Base-by-base conservation (phyloP, 2,797 vertebrate genomes). In the Semotilus atromaculatus region DNA sequence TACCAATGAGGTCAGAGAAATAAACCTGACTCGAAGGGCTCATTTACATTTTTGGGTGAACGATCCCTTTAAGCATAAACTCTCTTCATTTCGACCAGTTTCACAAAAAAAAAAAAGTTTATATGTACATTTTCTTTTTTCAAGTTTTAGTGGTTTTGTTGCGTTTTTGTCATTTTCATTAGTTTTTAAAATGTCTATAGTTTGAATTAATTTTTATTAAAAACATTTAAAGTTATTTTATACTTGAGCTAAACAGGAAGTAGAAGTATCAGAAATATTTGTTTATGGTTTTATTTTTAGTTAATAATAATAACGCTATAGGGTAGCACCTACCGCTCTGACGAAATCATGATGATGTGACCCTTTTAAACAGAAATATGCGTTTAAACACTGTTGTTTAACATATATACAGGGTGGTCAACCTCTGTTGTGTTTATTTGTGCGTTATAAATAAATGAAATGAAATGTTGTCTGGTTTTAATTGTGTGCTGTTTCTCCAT, bases 401-500 rank as follows among this genome's bases (percentile, higher is more conserved):
- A n/a, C n/a, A n/a, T n/a, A n/a, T n/a, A n/a, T n/a, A n/a, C n/a
- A n/a, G n/a, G n/a, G n/a, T n/a, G n/a, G n/a, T n/a, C n/a, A n/a
- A n/a, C n/a, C n/a, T n/a, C n/a, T n/a, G n/a, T n/a, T n/a, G n/a
- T n/a, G n/a, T n/a, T n/a, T n/a, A n/a, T n/a, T n/a, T n/a, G n/a
- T n/a, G n/a, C n/a, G n/a, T n/a, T n/a, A n/a, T n/a, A n/a, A n/a
- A n/a, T n/a, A n/a, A n/a, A n/a, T n/a, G n/a, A n/a, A n/a, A n/a
- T n/a, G n/a, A n/a, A n/a, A n/a, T n/a, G n/a, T n/a, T n/a, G n/a
- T n/a, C 4, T 58, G 23, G 23, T 23, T n/a, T 13, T 64, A 2
- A n/a, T 43, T 26, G 11, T 36, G 1, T 86, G 3, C 45, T 0
- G n/a, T 90, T 82, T 85, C 6, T 80, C 85, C 76, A 82, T 7